These are phyloP conservation scores for Microcebus tavaratra DNA, from an alignment of 2,113 vertebrate genomes.

Conservation along the genomic window DNA sequence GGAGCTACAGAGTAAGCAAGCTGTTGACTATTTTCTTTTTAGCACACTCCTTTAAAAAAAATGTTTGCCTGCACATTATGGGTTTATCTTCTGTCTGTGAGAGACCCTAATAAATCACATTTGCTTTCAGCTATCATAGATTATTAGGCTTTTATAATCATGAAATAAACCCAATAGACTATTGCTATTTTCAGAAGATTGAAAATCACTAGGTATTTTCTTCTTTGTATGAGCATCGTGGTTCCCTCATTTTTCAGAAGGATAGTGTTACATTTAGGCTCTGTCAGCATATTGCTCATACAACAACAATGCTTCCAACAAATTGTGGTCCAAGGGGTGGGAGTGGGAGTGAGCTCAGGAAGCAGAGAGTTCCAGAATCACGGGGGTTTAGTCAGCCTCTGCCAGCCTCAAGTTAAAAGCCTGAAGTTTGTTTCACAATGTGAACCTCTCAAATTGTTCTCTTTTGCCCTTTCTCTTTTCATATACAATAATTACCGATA, in stretches of 20 bases:
- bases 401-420: conserved; percentile 66
- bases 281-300: conserved; percentile 62
- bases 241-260: conserved; percentile 77
- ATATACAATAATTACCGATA: conserved; percentile 54
- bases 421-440: conserved; percentile 75
- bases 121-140: conserved; percentile 81
- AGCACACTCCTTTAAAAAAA: conserved; percentile 70
- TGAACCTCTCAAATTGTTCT: conserved; percentile 71
- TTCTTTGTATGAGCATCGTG: conserved; percentile 65
- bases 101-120: conserved; percentile 85
- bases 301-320: conserved; percentile 70
- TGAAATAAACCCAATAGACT: conserved; percentile 84
- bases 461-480: conserved; percentile 76
- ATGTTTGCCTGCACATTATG: conserved; percentile 78
- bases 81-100: conserved; percentile 82
- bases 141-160: conserved; percentile 85
- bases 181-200: conserved; percentile 81
- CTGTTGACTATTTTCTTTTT: conserved; percentile 75
- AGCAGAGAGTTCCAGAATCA: not conserved
- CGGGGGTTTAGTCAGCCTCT: conserved; percentile 58
- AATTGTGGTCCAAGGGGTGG: conserved; percentile 39
- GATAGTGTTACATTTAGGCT: conserved; percentile 67
- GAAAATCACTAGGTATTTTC: conserved; percentile 78
- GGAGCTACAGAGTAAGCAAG: conserved; percentile 76
- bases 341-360: not conserved